Percentiles rank a stretch among this genome's conserved stretches.
Conservation (phyloP, 2,888 invertebrate genomes). For the Euspilapteryx auroguttella region DNA sequence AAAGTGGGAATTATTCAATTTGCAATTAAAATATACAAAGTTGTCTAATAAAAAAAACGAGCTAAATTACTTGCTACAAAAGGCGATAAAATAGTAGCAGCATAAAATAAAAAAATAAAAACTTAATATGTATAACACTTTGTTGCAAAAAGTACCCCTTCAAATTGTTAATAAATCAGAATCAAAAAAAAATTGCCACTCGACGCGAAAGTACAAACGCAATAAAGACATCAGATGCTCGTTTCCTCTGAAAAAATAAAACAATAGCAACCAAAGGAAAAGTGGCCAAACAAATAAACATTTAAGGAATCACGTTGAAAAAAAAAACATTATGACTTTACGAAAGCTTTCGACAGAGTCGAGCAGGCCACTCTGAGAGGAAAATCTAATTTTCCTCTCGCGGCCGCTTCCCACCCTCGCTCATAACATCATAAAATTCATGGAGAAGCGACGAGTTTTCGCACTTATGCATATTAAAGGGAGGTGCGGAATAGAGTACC, state of each 20-base stretch:
- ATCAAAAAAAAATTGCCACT: no score
- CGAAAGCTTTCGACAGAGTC: conserved; percentile 47
- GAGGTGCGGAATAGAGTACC: conserved; percentile 33
- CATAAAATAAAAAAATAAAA: no score
- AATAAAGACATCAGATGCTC: conserved; percentile 17
- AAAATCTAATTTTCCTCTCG: conserved; percentile 56
- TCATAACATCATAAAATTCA: conserved; percentile 44
- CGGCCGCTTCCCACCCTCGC: conserved; percentile 15
- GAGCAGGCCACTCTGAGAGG: conserved; percentile 39
- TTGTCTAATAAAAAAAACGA: no score
- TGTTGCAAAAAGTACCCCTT: no score
- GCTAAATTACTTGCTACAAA: no score
- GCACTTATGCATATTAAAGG: conserved; percentile 37
- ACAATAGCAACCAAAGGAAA: conserved; percentile 37
- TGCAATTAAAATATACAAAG: no score
- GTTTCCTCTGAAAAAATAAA: conserved; percentile 27
- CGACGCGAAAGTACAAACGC: conserved; percentile 18
- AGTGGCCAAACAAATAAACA: conserved; percentile 41
- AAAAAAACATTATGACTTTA: conserved; percentile 23
- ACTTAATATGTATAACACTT: no score
- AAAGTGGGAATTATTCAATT: no score
- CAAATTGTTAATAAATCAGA: no score
- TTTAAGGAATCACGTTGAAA: conserved; percentile 31
- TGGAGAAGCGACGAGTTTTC: conserved; percentile 30
- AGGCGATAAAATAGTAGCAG: no score